phyloP scores from a whole-genome alignment of 2,797 vertebrate genomes.

The Channa striata region DNA sequence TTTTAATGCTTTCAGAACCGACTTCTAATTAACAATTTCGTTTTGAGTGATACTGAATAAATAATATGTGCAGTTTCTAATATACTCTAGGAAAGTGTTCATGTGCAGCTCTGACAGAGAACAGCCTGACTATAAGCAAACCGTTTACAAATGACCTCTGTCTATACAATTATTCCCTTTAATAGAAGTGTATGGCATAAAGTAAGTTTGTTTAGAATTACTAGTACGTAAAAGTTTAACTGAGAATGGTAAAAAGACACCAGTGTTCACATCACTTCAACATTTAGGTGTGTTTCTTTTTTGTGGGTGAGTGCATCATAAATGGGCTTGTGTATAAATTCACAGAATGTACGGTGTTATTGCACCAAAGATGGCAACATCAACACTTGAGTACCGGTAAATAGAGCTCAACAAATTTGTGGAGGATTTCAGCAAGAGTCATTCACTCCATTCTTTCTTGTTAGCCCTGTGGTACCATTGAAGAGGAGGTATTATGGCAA shows the following conservation, averaged over 20 bases:
- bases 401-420: not conserved
- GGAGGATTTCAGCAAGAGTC: not conserved
- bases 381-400: not conserved
- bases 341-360: not conserved
- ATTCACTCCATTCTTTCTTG: constrained; percentile 2
- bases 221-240: too few species aligned
- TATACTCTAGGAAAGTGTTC: constrained; percentile 7
- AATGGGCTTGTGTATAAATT: not conserved
- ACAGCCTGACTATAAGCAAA: not conserved
- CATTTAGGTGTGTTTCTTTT: not conserved
- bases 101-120: not conserved
- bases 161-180: too few species aligned
- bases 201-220: too few species aligned
- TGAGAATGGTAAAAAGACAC: too few species aligned
- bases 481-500: constrained; percentile 9
- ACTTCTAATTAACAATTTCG: constrained; percentile 9
- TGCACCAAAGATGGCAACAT: not conserved
- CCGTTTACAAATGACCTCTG: too few species aligned
- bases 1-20: not conserved
- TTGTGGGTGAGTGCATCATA: not conserved
- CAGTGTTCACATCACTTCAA: not conserved
- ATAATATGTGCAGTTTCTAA: not conserved
- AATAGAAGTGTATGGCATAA: not conserved
- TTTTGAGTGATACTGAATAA: constrained; percentile 14
- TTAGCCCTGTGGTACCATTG: not conserved